A percentile compares a stretch with the other conserved stretches of the same genome.
Conservation (phyloP, 2,113 vertebrate genomes). For the Lagopus muta region DNA sequence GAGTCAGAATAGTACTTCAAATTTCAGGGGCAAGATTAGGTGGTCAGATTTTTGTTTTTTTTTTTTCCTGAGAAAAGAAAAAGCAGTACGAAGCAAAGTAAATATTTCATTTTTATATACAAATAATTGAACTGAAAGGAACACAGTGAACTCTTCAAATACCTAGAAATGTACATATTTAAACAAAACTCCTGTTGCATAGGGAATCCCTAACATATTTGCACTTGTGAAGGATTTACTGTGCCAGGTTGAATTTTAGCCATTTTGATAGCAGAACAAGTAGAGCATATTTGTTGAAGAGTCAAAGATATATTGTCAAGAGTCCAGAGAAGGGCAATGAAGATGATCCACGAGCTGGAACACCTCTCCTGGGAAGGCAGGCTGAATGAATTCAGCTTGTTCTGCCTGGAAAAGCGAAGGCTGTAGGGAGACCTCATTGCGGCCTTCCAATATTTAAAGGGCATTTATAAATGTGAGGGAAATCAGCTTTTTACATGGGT, state of each 20-base stretch:
- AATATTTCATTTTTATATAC: neutral
- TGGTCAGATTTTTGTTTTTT: neutral
- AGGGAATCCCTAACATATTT: neutral
- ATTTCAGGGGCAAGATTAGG: neutral
- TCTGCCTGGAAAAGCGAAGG: too few relatives aligned
- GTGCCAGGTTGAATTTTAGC: neutral
- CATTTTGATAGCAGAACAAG: neutral
- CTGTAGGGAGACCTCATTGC: too few relatives aligned
- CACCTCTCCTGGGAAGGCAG: too few relatives aligned
- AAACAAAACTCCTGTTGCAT: neutral
- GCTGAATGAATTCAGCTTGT: too few relatives aligned
- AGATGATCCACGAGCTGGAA: too few relatives aligned
- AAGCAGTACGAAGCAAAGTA: neutral
- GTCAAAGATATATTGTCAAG: too few relatives aligned
- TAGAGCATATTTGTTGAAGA: neutral
- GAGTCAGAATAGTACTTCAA: neutral
- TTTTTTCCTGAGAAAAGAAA: neutral
- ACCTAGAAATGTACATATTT: rapidly evolving
- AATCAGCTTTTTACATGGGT: too few relatives aligned
- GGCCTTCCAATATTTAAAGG: too few relatives aligned
- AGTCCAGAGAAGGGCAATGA: too few relatives aligned
- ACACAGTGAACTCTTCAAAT: neutral
- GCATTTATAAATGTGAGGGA: too few relatives aligned
- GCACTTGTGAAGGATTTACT: neutral
- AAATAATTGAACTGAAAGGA: neutral